Percentiles rank a stretch among this genome's conserved stretches.
Evolutionary conservation across 2,888 invertebrate species (phyloP).

Genomic region (Notocelia uddmanniana): DNA sequence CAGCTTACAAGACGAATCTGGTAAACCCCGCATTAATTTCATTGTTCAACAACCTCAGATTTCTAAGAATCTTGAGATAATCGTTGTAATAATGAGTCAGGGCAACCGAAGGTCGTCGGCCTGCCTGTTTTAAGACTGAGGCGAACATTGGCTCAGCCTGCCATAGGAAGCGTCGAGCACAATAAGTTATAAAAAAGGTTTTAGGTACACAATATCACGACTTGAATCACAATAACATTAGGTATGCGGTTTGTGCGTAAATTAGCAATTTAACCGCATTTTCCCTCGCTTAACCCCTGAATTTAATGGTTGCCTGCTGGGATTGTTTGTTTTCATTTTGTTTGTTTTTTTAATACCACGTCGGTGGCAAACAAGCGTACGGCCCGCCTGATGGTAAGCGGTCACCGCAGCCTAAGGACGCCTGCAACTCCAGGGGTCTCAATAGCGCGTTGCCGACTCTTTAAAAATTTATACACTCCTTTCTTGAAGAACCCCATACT

Average conservation of each 20-base stretch:
- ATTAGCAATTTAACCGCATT: constrained; percentile 52
- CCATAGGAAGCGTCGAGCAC: constrained; percentile 56
- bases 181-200: constrained; percentile 54
- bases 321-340: neutral
- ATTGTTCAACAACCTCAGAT: constrained; percentile 42
- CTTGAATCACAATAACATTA: constrained; percentile 51
- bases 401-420: too few species aligned
- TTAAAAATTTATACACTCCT: too few species aligned
- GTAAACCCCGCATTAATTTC: constrained; percentile 23
- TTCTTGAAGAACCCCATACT: too few species aligned
- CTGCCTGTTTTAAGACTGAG: constrained; percentile 51
- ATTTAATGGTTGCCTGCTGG: neutral
- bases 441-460: too few species aligned
- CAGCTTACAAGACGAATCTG: constrained; percentile 8
- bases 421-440: too few species aligned
- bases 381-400: too few species aligned
- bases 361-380: too few species aligned
- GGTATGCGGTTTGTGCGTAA: constrained; percentile 48
- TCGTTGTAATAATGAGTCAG: constrained; percentile 59
- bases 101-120: constrained; percentile 60
- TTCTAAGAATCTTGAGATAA: constrained; percentile 57
- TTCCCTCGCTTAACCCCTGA: constrained; percentile 30
- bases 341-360: neutral
- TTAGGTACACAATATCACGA: constrained; percentile 54
- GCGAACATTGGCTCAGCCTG: constrained; percentile 54